Conservation (phyloP, 1,140 invertebrate species). For the Belonocnema kinseyi region DNA sequence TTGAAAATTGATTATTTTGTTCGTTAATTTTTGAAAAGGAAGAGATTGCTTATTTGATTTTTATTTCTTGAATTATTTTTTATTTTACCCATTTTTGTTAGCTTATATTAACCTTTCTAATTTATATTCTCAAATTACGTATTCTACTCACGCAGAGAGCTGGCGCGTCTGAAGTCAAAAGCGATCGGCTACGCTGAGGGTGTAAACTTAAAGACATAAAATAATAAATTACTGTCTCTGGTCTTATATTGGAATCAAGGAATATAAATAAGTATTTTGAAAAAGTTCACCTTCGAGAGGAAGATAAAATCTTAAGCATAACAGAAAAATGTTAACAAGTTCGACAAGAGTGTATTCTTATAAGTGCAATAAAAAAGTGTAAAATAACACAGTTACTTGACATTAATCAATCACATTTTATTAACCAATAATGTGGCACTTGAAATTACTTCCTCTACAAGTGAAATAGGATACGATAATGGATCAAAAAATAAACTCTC, state of each 20-base stretch:
- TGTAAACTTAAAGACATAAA: not conserved
- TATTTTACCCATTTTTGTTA: not conserved
- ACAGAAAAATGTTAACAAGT: too few relatives aligned
- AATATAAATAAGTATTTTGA: not conserved
- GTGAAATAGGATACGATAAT: constrained; percentile 1
- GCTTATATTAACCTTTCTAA: not conserved
- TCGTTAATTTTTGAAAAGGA: too few relatives aligned
- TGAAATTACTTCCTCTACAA: not conserved
- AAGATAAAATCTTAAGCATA: not conserved
- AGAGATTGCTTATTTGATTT: too few relatives aligned
- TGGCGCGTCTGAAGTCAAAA: not conserved
- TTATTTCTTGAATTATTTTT: not conserved
- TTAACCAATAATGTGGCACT: not conserved
- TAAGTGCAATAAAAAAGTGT: too few relatives aligned
- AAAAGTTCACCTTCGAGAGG: not conserved
- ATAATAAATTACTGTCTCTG: not conserved
- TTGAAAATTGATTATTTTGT: too few relatives aligned
- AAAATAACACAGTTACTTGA: not conserved
- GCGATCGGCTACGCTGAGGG: not conserved
- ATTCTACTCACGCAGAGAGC: not conserved
- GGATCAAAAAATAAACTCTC: not conserved
- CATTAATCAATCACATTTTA: not conserved
- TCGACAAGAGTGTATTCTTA: too few relatives aligned
- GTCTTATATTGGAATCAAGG: not conserved
- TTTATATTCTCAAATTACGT: not conserved